These are phyloP conservation scores for Drosophila equinoxialis DNA, from an alignment of 1,140 invertebrate genomes.

Conservation along the genomic window DNA sequence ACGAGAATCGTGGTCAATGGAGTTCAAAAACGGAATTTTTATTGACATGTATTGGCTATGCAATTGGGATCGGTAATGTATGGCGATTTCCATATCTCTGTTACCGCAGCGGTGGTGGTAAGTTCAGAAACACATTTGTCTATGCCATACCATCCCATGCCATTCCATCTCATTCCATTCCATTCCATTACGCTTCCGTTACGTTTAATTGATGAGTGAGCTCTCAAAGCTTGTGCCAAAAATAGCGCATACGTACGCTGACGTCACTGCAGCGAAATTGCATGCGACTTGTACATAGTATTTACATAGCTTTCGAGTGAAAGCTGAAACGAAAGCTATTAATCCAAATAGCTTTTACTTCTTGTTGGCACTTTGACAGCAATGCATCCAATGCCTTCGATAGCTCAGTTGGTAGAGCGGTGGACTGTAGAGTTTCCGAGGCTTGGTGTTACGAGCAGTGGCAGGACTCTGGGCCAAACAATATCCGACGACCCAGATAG, in stretches of 20 bases:
- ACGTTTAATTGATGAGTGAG: conserved; percentile 22
- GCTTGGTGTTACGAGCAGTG: conserved; percentile 56
- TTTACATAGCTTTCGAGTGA: conserved; percentile 65
- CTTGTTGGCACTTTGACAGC: conserved; percentile 27
- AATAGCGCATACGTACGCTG: conserved; percentile 54
- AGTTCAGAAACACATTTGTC: conserved; percentile 19
- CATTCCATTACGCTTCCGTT: not conserved
- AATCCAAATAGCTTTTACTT: not conserved
- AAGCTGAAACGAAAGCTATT: conserved; percentile 55
- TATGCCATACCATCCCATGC: too few species aligned
- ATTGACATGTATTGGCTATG: conserved; percentile 88
- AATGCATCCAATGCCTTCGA: conserved; percentile 85
- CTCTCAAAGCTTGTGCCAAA: conserved; percentile 30
- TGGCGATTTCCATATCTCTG: conserved; percentile 92
- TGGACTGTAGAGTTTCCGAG: conserved; percentile 88
- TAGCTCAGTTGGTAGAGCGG: conserved; percentile 95
- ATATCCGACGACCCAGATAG: conserved; percentile 49
- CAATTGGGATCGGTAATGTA: conserved; percentile 91
- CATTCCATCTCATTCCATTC: not conserved
- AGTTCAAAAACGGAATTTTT: conserved; percentile 89
- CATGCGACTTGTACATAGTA: conserved; percentile 3
- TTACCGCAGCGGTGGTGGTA: conserved; percentile 85
- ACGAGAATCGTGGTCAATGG: conserved; percentile 84
- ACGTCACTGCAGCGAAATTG: conserved; percentile 30
- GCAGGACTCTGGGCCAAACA: conserved; percentile 58